Percentiles rank a stretch among this genome's conserved stretches.
These are phyloP conservation scores for Megaceryle alcyon DNA, from an alignment of 2,797 vertebrate species.

Conservation along the genomic window DNA sequence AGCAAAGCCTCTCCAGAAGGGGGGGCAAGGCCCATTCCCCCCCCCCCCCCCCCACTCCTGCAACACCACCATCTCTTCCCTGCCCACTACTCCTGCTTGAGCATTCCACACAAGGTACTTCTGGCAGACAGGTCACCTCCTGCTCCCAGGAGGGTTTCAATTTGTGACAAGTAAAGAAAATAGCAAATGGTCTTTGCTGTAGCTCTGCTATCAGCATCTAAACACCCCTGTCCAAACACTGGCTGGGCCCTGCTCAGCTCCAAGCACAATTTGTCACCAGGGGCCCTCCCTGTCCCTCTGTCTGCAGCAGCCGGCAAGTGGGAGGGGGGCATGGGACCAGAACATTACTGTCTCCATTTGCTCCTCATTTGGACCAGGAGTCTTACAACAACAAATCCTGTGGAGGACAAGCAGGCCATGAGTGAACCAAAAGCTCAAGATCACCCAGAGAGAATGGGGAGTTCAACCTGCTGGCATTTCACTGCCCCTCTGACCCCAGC, in stretches of 20 bases:
- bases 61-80: neutral
- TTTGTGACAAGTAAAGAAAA: slow-evolving; percentile 59
- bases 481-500: neutral
- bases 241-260: neutral
- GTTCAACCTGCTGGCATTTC: neutral
- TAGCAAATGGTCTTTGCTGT: slow-evolving; percentile 68
- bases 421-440: neutral
- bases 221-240: slow-evolving; percentile 41
- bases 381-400: slow-evolving; percentile 71
- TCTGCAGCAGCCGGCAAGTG: slow-evolving; percentile 10
- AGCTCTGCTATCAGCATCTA: slow-evolving; percentile 55
- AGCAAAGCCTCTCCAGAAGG: no score
- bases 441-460: neutral
- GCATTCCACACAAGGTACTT: fast-evolving
- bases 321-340: slow-evolving; percentile 47
- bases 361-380: slow-evolving; percentile 74
- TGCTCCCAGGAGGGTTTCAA: neutral
- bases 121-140: neutral
- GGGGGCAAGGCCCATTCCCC: no score
- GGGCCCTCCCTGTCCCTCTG: slow-evolving; percentile 30
- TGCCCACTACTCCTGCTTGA: neutral
- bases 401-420: neutral
- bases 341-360: slow-evolving; percentile 71
- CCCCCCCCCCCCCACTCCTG: fast-evolving
- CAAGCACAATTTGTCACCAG: slow-evolving; percentile 65